Evolutionary conservation across 2,113 vertebrate species (phyloP).

Genomic region (Lagenorhynchus albirostris): DNA sequence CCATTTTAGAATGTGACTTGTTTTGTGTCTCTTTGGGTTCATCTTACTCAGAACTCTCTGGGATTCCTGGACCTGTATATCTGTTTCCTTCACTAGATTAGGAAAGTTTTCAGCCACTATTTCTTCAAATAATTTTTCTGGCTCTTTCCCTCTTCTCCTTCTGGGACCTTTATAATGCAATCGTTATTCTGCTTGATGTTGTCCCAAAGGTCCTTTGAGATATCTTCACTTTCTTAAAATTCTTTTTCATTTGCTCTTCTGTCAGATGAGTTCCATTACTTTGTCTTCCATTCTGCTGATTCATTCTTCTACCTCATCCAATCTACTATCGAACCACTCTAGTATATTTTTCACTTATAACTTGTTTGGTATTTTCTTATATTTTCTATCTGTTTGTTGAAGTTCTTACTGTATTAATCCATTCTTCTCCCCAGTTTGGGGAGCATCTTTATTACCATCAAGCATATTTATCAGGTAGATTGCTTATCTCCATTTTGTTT

Average conservation of each 20-base stretch:
- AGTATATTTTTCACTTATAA: background rate
- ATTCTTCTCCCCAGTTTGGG: background rate
- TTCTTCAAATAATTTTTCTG: background rate
- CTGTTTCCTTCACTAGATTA: background rate
- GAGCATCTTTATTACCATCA: background rate
- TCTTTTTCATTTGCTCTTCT: background rate
- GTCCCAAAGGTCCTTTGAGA: background rate
- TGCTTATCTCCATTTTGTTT: background rate
- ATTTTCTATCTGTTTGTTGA: background rate
- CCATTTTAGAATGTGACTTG: background rate
- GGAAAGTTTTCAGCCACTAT: background rate
- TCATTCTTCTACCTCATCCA: background rate
- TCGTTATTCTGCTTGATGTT: background rate
- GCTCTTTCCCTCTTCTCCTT: background rate
- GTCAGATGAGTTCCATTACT: background rate
- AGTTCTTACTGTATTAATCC: background rate
- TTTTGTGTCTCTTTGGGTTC: background rate
- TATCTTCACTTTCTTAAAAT: background rate
- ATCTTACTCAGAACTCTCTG: background rate
- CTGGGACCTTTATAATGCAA: background rate
- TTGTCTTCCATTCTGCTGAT: background rate
- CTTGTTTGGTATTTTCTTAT: background rate
- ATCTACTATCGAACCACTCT: background rate
- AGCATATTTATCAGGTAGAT: background rate
- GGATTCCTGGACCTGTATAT: background rate